Conservation (phyloP, 2,113 vertebrate genomes). For the Coryphaenoides rupestris region DNA sequence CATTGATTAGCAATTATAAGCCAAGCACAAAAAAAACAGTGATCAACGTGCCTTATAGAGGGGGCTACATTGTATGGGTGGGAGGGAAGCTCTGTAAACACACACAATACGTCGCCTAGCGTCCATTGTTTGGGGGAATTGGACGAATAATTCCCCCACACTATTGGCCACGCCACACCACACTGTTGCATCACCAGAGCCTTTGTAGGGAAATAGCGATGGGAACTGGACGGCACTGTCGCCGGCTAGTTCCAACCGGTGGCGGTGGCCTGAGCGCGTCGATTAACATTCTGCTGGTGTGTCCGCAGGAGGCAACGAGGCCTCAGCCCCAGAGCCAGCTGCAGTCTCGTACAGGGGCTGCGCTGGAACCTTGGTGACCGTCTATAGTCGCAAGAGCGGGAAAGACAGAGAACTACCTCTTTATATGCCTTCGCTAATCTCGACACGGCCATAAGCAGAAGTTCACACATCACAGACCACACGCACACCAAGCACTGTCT, state of each 20-base stretch:
- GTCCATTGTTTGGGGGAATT: too few species aligned
- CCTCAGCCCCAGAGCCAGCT: conserved; percentile 50
- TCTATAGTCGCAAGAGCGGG: too few species aligned
- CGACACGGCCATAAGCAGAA: too few species aligned
- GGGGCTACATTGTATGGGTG: too few species aligned
- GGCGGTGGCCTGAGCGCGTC: conserved; percentile 45
- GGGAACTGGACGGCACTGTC: conserved; percentile 43
- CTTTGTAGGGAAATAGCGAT: conserved; percentile 34
- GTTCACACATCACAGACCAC: too few species aligned
- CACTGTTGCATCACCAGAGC: conserved; percentile 53
- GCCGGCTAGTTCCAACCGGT: conserved; percentile 36
- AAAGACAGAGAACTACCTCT: conserved; percentile 24
- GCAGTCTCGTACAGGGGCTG: conserved; percentile 44
- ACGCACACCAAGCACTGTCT: too few species aligned
- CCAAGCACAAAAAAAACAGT: too few species aligned
- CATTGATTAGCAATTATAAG: too few species aligned
- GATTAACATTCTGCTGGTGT: conserved; percentile 64
- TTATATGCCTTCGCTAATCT: conserved; percentile 24
- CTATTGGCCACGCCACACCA: conserved; percentile 13
- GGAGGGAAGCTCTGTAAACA: too few species aligned
- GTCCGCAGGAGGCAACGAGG: conserved; percentile 42
- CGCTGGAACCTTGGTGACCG: conserved; percentile 36
- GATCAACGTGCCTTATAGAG: too few species aligned
- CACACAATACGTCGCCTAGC: too few species aligned
- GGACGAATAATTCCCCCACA: too few species aligned